Evolutionary conservation across 2,888 invertebrate genomes (phyloP).

Genomic region (Pemphredon lugubris): DNA sequence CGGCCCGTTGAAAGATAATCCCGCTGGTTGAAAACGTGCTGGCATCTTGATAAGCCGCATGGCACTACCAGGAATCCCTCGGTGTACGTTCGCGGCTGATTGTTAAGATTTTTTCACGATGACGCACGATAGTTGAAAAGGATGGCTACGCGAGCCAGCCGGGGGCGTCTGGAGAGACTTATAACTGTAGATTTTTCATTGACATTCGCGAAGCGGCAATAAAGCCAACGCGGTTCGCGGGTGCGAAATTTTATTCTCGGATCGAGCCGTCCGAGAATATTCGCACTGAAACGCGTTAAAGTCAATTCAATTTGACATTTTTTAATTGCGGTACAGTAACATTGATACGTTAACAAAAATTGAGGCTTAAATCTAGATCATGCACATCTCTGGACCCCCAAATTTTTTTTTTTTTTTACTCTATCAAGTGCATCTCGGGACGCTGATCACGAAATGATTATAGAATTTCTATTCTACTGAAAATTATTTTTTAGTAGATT

Average conservation of each 20-base stretch:
- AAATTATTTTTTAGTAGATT: too few relatives aligned
- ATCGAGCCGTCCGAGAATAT: not conserved
- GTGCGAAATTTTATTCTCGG: not conserved
- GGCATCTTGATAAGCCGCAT: constrained; percentile 58
- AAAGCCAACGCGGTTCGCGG: not conserved
- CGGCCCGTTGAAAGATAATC: constrained; percentile 55
- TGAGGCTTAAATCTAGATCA: too few relatives aligned
- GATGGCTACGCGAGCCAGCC: constrained; percentile 30
- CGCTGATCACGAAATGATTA: too few relatives aligned
- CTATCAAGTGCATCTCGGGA: too few relatives aligned
- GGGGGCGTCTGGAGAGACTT: constrained; percentile 1
- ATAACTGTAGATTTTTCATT: constrained; percentile 23
- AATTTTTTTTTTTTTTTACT: too few relatives aligned
- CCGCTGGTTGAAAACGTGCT: constrained; percentile 54
- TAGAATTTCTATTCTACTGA: too few relatives aligned
- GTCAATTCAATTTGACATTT: too few relatives aligned
- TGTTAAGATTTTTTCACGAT: constrained; percentile 44
- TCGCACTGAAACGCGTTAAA: too few relatives aligned
- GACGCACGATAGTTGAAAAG: constrained; percentile 32
- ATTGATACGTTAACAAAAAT: too few relatives aligned
- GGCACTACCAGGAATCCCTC: constrained; percentile 26
- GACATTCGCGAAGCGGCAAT: constrained; percentile 4
- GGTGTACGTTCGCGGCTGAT: constrained; percentile 42
- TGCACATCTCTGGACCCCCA: too few relatives aligned
- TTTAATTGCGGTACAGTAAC: too few relatives aligned